Base-by-base conservation (phyloP, 2,113 vertebrate species). In the Thamnaconus septentrionalis region DNA sequence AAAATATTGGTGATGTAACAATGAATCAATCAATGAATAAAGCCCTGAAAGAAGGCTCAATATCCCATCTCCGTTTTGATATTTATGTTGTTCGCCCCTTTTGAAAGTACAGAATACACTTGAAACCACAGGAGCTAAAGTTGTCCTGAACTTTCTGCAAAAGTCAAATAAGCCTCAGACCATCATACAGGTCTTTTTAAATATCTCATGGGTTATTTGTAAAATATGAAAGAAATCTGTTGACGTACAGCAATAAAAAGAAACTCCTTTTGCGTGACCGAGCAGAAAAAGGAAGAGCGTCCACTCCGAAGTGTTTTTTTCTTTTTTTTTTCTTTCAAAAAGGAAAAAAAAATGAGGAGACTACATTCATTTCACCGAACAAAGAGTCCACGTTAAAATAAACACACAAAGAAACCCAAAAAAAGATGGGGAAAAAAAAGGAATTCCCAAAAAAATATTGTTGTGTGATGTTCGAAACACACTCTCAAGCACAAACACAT, bases 351-450 rank as follows among this genome's bases (percentile, higher is more conserved):
- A 83, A 31, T 31, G 18, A 31, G 73, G 56, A 85, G 86, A 90
- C 90, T 92, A 94, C 90, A 94, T 91, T 94, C 94, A 94, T 91
- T 90, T 91, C 93, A 94, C 93, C 82, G 86, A 91, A 90, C 82
- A 91, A 73, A 81, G 91, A 93, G 88, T 94, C 91, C 91, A 93
- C 92, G 78, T 90, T 86, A 77, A 89, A 86, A 89, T 91, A 89
- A 82, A 63, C n/a, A 60, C 18, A 31, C 18, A 56, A 50, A 39
- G 5, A 70, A 58, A 1, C n/a, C 4, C 48, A 9, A 2, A 50
- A 50, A 50, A 9, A 5, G 8, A 11, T 11, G 10, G 12, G 69
- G 53, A 58, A 48, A n/a, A n/a, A 11, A 64, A 61, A 43, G 48
- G n/a, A 54, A 56, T 58, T 69, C 53, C 88, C 89, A 87, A 89